Evolutionary conservation across 64 coral and sea anemone species (phyloP), one percentile per base, ranked within the genome.

Genomic region (Orbicella faveolata): DNA sequence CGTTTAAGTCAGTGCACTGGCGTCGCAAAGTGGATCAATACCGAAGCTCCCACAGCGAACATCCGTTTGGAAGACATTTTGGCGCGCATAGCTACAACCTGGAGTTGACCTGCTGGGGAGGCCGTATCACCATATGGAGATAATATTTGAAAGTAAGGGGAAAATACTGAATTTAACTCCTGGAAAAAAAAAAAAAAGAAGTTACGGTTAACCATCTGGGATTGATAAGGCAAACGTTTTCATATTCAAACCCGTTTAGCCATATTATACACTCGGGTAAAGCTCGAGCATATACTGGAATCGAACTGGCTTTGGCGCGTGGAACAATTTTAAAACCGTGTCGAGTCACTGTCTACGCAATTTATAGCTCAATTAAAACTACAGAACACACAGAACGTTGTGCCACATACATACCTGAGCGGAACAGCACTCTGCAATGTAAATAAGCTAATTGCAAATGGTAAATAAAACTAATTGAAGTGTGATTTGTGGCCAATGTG

Each of bases 401-500:
- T 85, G n/a, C 13, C 41, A 72, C 82, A 68, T 72, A 85, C 82
- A 68, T 72, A 85, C 82, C 65, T 85, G 64, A 20, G 12, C 3
- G 37, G 36, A 85, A 70, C 23, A 85, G 37, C 36, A 16, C 11
- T 17, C 77, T 53, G 21, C 36, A 66, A 85, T 4, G 82, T 70
- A 85, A 85, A 85, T 73, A 85, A 65, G 9, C 41, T 73, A 73
- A 85, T 85, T 85, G 23, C 30, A 72, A 39, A 30, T 73, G 36
- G 82, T 70, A 85, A 85, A 85, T 85, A 85, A 85, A 48, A 30
- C 23, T 85, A 85, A 85, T 85, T 72, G 65, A 66, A 41, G 21
- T 13, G 15, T 72, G 39, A 73, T 25, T 85, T 85, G 63, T 5
- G 63, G 57, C 61, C 61, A 34, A 48, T 30, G 8, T 34, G 36